A percentile compares a stretch with the other conserved stretches of the same genome.
These are phyloP conservation scores for Dasysyrphus albostriatus DNA, from an alignment of 2,888 invertebrate genomes.

Conservation along the genomic window DNA sequence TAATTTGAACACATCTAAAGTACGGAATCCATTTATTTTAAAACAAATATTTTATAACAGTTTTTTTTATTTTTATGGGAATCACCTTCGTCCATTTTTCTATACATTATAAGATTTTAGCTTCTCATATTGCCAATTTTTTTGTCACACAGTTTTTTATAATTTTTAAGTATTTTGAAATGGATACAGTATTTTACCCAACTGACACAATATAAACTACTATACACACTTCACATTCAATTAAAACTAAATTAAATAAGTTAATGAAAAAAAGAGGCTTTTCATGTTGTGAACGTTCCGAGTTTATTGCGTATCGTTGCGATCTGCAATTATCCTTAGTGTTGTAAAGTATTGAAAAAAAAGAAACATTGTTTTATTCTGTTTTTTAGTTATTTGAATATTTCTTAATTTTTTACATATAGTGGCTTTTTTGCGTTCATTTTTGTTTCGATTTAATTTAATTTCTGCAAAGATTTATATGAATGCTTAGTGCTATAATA, in stretches of 20 bases:
- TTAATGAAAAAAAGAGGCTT: conserved; percentile 62
- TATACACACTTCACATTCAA: conserved; percentile 62
- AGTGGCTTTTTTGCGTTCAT: conserved; percentile 72
- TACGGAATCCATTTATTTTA: not conserved
- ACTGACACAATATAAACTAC: conserved; percentile 57
- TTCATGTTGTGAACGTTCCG: conserved; percentile 76
- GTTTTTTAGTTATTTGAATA: conserved; percentile 24
- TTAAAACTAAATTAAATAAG: conserved; percentile 51
- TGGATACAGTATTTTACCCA: conserved; percentile 69
- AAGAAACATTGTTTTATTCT: conserved; percentile 29
- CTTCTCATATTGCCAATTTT: conserved; percentile 37
- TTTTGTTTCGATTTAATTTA: conserved; percentile 44
- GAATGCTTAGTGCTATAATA: conserved; percentile 67
- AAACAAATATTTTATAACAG: not conserved
- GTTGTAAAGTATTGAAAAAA: conserved; percentile 56
- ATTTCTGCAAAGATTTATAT: conserved; percentile 60
- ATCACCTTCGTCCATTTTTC: conserved; percentile 21
- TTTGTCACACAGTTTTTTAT: conserved; percentile 30
- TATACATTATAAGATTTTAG: conserved; percentile 10
- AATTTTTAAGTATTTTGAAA: conserved; percentile 37
- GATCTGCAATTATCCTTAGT: conserved; percentile 73
- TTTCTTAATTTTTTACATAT: conserved; percentile 27
- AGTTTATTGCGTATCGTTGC: conserved; percentile 76
- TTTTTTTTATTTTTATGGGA: not conserved
- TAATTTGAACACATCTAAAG: not conserved